These are phyloP conservation scores for Austrolebias charrua DNA, from an alignment of 2,797 vertebrate genomes.

Conservation along the genomic window DNA sequence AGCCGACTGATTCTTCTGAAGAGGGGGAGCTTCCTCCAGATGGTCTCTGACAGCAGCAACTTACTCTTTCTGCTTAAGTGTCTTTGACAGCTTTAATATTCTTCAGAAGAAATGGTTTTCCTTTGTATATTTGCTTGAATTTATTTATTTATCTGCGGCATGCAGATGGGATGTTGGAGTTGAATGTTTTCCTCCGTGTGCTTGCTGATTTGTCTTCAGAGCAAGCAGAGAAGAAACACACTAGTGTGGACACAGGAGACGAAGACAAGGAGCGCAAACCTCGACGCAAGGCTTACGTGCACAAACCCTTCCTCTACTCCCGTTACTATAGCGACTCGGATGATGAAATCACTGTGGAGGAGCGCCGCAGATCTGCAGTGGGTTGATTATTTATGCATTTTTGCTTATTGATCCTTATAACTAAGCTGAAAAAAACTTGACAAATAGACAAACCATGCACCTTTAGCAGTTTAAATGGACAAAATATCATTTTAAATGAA, in stretches of 20 bases:
- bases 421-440: no score
- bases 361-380: slow-evolving; percentile 91
- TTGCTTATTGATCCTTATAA: no score
- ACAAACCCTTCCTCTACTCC: slow-evolving; percentile 97
- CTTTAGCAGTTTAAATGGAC: neutral
- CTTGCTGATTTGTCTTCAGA: slow-evolving; percentile 8
- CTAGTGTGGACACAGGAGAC: slow-evolving; percentile 66
- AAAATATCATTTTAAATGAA: neutral
- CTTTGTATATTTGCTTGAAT: neutral
- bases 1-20: slow-evolving; percentile 88
- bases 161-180: neutral
- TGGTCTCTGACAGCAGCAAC: slow-evolving; percentile 66
- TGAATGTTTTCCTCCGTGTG: neutral
- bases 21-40: slow-evolving; percentile 92
- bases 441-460: no score
- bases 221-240: slow-evolving; percentile 73
- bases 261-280: slow-evolving; percentile 81
- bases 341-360: slow-evolving; percentile 95
- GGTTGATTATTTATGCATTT: slow-evolving; percentile 53
- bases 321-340: slow-evolving; percentile 98
- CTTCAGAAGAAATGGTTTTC: neutral
- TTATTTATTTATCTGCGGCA: neutral
- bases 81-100: no score
- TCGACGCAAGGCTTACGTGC: slow-evolving; percentile 90
- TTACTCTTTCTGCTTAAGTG: neutral